Conservation (phyloP, 2,113 vertebrate genomes). For the Equus quagga region DNA sequence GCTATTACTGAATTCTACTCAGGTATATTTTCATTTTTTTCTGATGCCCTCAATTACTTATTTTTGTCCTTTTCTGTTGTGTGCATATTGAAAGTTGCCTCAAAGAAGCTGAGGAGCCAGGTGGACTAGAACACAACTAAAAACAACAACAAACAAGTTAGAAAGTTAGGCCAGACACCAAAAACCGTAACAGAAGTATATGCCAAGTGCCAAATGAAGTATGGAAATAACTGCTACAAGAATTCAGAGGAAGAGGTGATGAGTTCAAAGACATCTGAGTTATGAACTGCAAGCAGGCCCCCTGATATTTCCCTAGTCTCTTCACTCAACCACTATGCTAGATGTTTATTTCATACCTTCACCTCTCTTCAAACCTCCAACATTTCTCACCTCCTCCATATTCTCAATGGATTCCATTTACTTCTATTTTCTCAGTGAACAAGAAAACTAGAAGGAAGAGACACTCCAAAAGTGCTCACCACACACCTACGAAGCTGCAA, state of each 20-base stretch:
- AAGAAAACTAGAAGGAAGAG: neutral
- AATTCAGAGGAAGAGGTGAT: neutral
- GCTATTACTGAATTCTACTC: neutral
- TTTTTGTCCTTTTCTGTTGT: neutral
- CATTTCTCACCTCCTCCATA: neutral
- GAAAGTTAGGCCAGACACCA: neutral
- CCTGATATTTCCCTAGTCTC: neutral
- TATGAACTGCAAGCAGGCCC: neutral
- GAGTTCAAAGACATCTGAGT: neutral
- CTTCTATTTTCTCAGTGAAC: neutral
- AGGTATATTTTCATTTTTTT: neutral
- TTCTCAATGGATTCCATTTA: neutral
- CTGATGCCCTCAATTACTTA: neutral
- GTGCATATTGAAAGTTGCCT: neutral
- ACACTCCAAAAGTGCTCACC: neutral
- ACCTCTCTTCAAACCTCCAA: neutral
- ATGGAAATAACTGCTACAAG: neutral
- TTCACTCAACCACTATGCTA: neutral
- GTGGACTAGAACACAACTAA: neutral
- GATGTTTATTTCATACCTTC: neutral
- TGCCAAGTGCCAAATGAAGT: neutral
- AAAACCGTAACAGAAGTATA: neutral
- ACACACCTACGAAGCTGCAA: accelerated
- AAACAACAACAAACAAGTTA: neutral
- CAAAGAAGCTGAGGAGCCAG: neutral